A percentile compares a stretch with the other conserved stretches of the same genome.
These are phyloP conservation scores for Passer montanus DNA, from an alignment of 2,113 vertebrate genomes.

Conservation along the genomic window DNA sequence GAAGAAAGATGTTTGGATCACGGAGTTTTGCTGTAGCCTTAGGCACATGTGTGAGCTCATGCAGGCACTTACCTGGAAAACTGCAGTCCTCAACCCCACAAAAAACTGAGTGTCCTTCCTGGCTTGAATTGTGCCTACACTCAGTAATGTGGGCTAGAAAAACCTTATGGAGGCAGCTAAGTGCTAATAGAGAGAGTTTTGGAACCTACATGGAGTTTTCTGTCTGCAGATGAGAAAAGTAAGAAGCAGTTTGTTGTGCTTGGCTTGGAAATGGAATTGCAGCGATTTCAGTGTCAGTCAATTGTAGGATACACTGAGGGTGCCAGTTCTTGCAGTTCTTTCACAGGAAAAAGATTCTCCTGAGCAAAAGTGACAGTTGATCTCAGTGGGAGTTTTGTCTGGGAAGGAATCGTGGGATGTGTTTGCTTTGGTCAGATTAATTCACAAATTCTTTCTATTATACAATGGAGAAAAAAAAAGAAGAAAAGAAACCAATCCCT, in stretches of 20 bases:
- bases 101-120: neutral
- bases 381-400: constrained; percentile 42
- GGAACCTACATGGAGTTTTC: neutral
- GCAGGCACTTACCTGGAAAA: neutral
- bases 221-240: neutral
- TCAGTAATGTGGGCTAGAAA: neutral
- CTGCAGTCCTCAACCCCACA: fast-evolving
- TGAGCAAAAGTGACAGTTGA: constrained; percentile 31
- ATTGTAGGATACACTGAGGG: neutral
- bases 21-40: neutral
- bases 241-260: neutral
- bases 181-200: neutral
- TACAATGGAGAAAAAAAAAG: neutral
- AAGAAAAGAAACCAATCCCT: neutral
- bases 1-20: neutral
- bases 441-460: constrained; percentile 17
- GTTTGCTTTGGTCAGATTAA: constrained; percentile 57
- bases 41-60: neutral
- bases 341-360: constrained; percentile 10
- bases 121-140: fast-evolving
- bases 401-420: constrained; percentile 17
- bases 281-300: neutral
- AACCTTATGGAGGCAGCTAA: neutral
- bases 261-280: neutral
- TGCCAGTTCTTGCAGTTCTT: constrained; percentile 12